phyloP scores from a whole-genome alignment of 2,797 vertebrate species.

The Chelonia mydas region DNA sequence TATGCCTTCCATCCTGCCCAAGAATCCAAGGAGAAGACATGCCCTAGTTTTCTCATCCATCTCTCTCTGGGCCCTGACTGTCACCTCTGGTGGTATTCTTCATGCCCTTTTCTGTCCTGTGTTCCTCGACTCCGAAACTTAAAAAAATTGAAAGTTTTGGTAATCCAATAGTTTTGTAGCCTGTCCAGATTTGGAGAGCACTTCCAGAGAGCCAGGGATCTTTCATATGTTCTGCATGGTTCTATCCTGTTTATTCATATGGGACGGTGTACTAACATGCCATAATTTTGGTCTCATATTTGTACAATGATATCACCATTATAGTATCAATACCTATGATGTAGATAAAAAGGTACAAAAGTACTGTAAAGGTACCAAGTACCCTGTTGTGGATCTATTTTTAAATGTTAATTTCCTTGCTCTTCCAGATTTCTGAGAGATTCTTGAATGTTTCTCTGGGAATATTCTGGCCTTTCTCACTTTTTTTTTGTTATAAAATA shows the following conservation, averaged over 20 bases:
- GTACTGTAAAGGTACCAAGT: background rate
- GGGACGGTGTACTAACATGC: background rate
- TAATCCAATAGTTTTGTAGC: rapidly evolving
- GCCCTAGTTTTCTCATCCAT: background rate
- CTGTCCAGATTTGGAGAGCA: background rate
- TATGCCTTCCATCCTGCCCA: background rate
- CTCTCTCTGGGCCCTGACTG: background rate
- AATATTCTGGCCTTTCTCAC: background rate
- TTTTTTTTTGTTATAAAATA: background rate
- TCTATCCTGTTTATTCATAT: background rate
- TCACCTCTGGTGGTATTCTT: background rate
- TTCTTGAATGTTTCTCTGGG: background rate
- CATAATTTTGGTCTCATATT: background rate
- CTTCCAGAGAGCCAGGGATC: background rate
- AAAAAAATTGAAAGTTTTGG: background rate
- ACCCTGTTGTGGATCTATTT: background rate
- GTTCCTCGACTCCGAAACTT: background rate
- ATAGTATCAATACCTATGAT: background rate
- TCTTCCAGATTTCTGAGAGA: background rate
- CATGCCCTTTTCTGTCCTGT: background rate
- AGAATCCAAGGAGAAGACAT: background rate
- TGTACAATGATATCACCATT: too few relatives aligned
- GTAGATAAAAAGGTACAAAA: background rate
- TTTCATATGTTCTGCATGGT: background rate
- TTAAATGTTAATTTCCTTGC: conserved; percentile 10